Base-by-base conservation (phyloP, 2,113 vertebrate genomes). In the Vulpes lagopus region DNA sequence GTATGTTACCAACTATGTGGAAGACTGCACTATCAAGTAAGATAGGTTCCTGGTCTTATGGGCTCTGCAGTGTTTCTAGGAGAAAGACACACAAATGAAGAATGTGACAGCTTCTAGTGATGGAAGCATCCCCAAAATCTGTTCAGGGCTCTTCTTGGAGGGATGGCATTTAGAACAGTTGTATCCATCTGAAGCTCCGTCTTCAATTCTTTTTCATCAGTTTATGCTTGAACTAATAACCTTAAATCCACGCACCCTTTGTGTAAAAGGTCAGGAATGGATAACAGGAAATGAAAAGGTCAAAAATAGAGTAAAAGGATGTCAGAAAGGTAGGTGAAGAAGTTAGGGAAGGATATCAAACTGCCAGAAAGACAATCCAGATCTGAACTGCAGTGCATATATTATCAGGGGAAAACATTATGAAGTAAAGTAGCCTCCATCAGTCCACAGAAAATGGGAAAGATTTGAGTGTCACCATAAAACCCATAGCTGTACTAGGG, bases 1-100 rank as follows among this genome's bases (percentile, higher is more conserved):
- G n/a, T 0, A 25, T 1, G 11, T 53, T 0, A 4, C 51, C 2
- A 4, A 35, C 57, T 3, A 30, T 8, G 0, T 27, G 57, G 4
- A 55, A 59, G 60, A 55, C 25, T 1, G 22, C 51, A 12, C 35
- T 19, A 10, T 15, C 67, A 32, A 35, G n/a, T 20, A 71, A 57
- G 12, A 53, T 10, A 43, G 17, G 60, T 11, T 43, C 38, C 73
- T 25, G 22, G 16, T 32, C 64, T n/a, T 2, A 0, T 2, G 27
- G n/a, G 20, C 53, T 38, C 59, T 7, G 8, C 7, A 7, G 60
- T 2, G 76, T 49, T 92, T 79, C 15, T 35, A 60, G 55, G 30
- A 86, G 38, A 76, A 60, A 84, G 62, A 2, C 16, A 73, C 10
- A 2, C 8, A 7, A 38, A 53, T 15, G 20, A 87, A 87, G 32